Percentiles rank a stretch among this genome's conserved stretches.
These are phyloP conservation scores for Clivina fossor DNA, from an alignment of 2,888 invertebrate genomes.

Conservation along the genomic window DNA sequence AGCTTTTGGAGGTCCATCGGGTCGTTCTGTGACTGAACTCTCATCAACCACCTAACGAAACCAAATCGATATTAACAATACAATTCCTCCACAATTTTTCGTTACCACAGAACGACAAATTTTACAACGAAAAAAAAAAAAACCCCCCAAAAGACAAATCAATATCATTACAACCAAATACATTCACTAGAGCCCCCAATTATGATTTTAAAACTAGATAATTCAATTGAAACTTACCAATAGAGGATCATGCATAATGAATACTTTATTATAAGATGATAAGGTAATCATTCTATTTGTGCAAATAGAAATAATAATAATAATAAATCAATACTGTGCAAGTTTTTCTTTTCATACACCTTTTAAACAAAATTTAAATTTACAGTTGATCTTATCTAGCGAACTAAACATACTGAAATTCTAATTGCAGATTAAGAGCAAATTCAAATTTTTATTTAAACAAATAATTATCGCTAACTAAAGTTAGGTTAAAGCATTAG, in stretches of 20 bases:
- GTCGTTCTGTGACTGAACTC: conserved; percentile 68
- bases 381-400: too few relatives aligned
- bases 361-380: background rate
- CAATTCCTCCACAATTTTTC: background rate
- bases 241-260: conserved; percentile 15
- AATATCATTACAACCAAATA: conserved; percentile 1
- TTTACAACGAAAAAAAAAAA: background rate
- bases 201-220: conserved; percentile 10
- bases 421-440: too few relatives aligned
- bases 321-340: too few relatives aligned
- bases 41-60: conserved; percentile 78
- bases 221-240: conserved; percentile 20
- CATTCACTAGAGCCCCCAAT: conserved; percentile 22
- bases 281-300: too few relatives aligned
- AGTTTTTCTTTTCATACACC: background rate
- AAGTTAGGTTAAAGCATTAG: background rate
- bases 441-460: too few relatives aligned
- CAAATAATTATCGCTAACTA: too few relatives aligned
- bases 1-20: conserved; percentile 64
- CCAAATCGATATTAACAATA: background rate
- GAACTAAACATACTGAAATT: too few relatives aligned
- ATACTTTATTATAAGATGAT: conserved; percentile 16
- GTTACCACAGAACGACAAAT: too few relatives aligned
- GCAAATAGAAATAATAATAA: too few relatives aligned
- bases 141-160: background rate